Evolutionary conservation across 2,113 vertebrate species (phyloP).

Genomic region (Fukomys damarensis): DNA sequence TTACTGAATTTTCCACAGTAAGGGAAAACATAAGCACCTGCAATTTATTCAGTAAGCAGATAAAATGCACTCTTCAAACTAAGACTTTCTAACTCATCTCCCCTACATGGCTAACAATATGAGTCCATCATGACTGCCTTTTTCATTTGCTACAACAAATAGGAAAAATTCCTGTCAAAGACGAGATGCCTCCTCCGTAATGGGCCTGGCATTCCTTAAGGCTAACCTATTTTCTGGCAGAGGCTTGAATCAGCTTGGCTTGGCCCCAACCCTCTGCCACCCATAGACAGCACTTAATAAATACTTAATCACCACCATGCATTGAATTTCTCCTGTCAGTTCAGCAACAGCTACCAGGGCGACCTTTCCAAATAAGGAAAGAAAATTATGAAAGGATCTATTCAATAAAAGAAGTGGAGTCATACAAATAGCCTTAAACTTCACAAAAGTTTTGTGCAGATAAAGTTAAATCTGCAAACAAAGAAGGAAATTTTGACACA

Average conservation of each 20-base stretch:
- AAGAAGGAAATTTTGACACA: background rate
- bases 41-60: background rate
- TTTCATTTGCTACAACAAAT: background rate
- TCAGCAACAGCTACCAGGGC: background rate
- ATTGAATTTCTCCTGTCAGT: background rate
- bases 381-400: background rate
- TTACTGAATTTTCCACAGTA: conserved; percentile 20
- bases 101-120: background rate
- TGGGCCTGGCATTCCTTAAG: background rate
- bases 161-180: background rate
- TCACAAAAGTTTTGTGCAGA: background rate
- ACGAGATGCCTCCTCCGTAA: background rate
- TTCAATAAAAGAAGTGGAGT: background rate
- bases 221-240: background rate
- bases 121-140: background rate
- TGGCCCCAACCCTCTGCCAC: background rate
- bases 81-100: background rate
- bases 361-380: background rate
- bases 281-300: background rate
- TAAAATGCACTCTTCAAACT: background rate
- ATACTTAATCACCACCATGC: background rate
- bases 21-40: background rate
- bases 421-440: background rate
- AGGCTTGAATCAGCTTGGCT: background rate
- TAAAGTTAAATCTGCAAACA: background rate